Conservation (phyloP, 2,797 vertebrate genomes). For the Hydrolagus colliei region DNA sequence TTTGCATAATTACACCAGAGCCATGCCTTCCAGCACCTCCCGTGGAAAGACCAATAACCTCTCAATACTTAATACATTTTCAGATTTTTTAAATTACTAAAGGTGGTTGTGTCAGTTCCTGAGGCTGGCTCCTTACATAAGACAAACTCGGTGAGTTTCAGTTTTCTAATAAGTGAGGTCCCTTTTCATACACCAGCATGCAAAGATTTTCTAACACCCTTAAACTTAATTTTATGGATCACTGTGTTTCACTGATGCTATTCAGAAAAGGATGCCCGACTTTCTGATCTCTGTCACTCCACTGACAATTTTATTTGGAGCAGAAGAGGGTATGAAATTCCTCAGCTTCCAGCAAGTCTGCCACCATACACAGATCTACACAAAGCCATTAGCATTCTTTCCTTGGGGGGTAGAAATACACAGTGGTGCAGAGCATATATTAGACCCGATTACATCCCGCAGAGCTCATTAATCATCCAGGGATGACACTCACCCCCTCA, state of each 20-base stretch:
- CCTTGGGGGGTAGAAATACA: constrained; percentile 64
- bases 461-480: constrained; percentile 71
- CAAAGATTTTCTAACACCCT: constrained; percentile 55
- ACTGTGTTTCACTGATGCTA: constrained; percentile 64
- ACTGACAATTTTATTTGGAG: constrained; percentile 72
- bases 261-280: constrained; percentile 55
- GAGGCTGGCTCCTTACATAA: background rate
- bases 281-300: constrained; percentile 62
- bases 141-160: background rate
- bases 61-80: constrained; percentile 8
- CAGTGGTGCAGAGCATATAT: constrained; percentile 46
- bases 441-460: constrained; percentile 56
- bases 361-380: constrained; percentile 55
- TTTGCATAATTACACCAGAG: background rate
- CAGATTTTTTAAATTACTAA: constrained; percentile 12
- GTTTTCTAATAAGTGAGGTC: constrained; percentile 35
- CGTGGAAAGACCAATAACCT: background rate
- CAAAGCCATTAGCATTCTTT: constrained; percentile 72
- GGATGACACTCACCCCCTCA: constrained; percentile 61
- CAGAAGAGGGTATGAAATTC: constrained; percentile 68
- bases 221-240: constrained; percentile 72
- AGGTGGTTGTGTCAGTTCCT: background rate
- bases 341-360: constrained; percentile 66
- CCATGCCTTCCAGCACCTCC: background rate
- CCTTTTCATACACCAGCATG: constrained; percentile 43